Evolutionary conservation across 2,113 vertebrate genomes (phyloP), one percentile per base, ranked within the genome.

Genomic region (Colinus virginianus): DNA sequence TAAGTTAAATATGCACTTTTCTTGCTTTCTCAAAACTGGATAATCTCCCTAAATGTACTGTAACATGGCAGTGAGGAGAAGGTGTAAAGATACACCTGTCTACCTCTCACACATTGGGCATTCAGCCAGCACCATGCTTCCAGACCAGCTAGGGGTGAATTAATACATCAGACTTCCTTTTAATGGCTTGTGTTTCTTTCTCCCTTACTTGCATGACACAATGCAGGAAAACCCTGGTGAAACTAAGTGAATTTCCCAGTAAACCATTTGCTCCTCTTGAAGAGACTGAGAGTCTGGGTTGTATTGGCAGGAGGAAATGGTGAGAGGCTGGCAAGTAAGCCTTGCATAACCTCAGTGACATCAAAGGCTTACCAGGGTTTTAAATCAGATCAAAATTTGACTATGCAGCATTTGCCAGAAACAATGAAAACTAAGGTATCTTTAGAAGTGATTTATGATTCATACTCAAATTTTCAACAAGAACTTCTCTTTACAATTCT

Each of bases 281-380:
- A 85, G 89, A 95, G 91, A 53, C 95, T 4, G 92, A 92, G 95
- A 95, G 90, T 83, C 93, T 95, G 87, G 68, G 56, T 2, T 90
- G 82, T 25, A 62, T 56, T 93, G 38, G 69, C 62, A 91, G 72
- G 91, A 90, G 92, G 88, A 87, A 94, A 79, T 4, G 71, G 91
- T 6, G 76, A 80, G 78, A 90, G 72, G 68, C 84, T 91, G 58
- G 82, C 91, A 94, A 95, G 82, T 48, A 84, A 95, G 85, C 84
- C 93, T 87, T 90, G 89, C 64, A 15, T 80, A 95, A 96, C 79
- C 87, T 80, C 40, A 5, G 74, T 26, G n/a, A 94, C 93, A 94
- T 90, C 87, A 90, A 96, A 95, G 94, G 48, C 74, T 59, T 83
- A 68, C 81, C 74, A 70, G 74, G 42, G 53, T 2, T 83, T 89